Base-by-base conservation (phyloP, 2,888 invertebrate genomes). In the Eledone cirrhosa region DNA sequence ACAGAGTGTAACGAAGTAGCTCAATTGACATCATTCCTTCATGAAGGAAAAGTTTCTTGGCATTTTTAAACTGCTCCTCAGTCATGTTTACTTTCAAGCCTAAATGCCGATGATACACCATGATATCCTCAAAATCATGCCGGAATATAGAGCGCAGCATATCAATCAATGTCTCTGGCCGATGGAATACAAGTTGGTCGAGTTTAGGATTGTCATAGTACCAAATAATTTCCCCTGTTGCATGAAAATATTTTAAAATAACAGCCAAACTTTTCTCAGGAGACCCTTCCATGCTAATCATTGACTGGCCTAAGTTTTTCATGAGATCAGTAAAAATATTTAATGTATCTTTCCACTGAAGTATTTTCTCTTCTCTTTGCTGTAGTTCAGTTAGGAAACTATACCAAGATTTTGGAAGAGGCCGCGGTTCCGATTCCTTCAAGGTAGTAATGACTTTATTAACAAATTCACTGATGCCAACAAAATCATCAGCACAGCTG, bases 211-310 rank as follows among this genome's bases (percentile, higher is more conserved):
- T 88, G 24, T 88, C 87, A 65, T 84, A 82, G 78, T 86, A 88
- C 88, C 88, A 88, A 22, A 88, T 86, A 41, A 88, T 88, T 76
- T 88, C 88, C 8, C 87, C 86, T 19, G 86, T 86, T 13, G 83
- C 81, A 77, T 86, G 86, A 47, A 88, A 81, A 79, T 88, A 88
- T 78, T 85, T 82, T 75, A 88, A 80, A 1, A 88, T 85, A 80
- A 85, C 85, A 47, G 84, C 83, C 29, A 88, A 81, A 79, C 87
- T 87, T 47, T 82, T 82, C 31, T 86, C 85, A 7, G 86, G 80
- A 2, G 87, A 87, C 3, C 88, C 88, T 29, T 85, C 84, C 63
- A 86, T 80, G 24, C 83, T 83, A 69, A 86, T 85, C 83, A 86
- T 85, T 0, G 87, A 87, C 81, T 86, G 83, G 24, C 85, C 84